Evolutionary conservation across 2,888 invertebrate genomes (phyloP).

Genomic region (Magallana nippona): DNA sequence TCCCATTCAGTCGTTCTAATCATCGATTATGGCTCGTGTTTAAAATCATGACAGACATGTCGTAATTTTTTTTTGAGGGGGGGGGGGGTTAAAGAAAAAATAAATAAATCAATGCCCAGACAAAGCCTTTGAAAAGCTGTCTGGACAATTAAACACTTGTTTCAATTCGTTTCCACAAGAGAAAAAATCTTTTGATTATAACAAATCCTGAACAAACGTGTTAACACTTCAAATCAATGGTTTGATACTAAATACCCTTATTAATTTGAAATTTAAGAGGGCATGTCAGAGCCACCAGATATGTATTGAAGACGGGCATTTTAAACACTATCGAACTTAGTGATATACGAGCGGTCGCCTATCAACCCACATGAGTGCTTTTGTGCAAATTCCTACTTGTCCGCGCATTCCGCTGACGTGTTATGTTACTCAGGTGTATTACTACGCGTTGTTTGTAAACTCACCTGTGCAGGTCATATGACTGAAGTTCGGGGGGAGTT

Average conservation of each 20-base stretch:
- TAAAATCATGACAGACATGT: neutral
- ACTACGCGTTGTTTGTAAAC: conserved; percentile 32
- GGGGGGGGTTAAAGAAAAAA: neutral
- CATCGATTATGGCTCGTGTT: neutral
- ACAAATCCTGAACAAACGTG: conserved; percentile 22
- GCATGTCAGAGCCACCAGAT: neutral
- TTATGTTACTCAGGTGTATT: conserved; percentile 30
- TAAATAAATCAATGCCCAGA: neutral
- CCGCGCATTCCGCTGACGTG: conserved; percentile 33
- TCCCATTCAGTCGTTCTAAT: no score
- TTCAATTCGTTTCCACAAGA: neutral
- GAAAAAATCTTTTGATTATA: neutral
- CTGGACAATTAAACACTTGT: neutral
- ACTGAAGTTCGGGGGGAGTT: conserved; percentile 13
- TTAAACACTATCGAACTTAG: neutral
- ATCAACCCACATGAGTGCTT: conserved; percentile 30
- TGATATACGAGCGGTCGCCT: conserved; percentile 20
- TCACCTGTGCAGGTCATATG: conserved; percentile 9
- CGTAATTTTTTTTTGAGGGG: neutral
- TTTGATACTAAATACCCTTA: conserved; percentile 6
- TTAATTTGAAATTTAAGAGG: conserved; percentile 17
- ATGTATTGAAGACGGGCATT: conserved; percentile 12
- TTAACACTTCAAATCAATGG: conserved; percentile 12
- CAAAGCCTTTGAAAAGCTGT: neutral
- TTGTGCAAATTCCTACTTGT: conserved; percentile 33